A percentile compares a stretch with the other conserved stretches of the same genome.
Evolutionary conservation across 2,888 invertebrate species (phyloP).

Genomic region (Chesias legatella): DNA sequence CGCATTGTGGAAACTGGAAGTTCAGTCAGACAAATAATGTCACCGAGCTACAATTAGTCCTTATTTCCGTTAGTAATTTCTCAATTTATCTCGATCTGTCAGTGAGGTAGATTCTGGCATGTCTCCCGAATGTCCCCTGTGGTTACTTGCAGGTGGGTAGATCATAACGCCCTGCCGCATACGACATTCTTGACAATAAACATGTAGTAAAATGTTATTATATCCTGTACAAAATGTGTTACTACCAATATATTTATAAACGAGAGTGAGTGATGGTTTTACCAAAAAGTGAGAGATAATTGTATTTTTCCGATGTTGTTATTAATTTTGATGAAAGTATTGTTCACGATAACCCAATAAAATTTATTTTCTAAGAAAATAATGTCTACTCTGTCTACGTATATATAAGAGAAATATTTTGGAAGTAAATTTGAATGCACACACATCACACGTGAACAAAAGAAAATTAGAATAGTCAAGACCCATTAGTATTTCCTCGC

Average conservation of each 20-base stretch:
- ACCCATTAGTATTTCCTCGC: too few species aligned
- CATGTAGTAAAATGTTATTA: constrained; percentile 16
- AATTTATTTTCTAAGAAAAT: too few species aligned
- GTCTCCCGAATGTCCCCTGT: constrained; percentile 5
- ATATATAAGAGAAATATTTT: too few species aligned
- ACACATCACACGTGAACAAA: too few species aligned
- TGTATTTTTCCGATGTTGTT: not conserved
- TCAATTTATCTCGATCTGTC: constrained; percentile 4
- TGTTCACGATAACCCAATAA: not conserved
- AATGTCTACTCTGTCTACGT: too few species aligned
- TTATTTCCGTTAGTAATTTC: constrained; percentile 6
- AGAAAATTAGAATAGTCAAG: too few species aligned
- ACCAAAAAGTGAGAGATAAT: not conserved
- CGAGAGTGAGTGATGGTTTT: constrained; percentile 7
- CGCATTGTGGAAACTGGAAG: too few species aligned
- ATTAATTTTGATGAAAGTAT: constrained; percentile 6
- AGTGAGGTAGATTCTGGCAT: constrained; percentile 10
- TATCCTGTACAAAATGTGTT: constrained; percentile 6
- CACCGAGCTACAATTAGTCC: constrained; percentile 6
- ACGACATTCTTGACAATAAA: constrained; percentile 13
- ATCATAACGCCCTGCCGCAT: constrained; percentile 9
- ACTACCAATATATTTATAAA: constrained; percentile 9
- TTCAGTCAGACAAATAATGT: constrained; percentile 1
- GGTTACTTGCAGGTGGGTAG: not conserved
- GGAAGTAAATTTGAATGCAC: too few species aligned